These are phyloP conservation scores for Naja naja DNA, from an alignment of 2,113 vertebrate genomes.

Conservation along the genomic window DNA sequence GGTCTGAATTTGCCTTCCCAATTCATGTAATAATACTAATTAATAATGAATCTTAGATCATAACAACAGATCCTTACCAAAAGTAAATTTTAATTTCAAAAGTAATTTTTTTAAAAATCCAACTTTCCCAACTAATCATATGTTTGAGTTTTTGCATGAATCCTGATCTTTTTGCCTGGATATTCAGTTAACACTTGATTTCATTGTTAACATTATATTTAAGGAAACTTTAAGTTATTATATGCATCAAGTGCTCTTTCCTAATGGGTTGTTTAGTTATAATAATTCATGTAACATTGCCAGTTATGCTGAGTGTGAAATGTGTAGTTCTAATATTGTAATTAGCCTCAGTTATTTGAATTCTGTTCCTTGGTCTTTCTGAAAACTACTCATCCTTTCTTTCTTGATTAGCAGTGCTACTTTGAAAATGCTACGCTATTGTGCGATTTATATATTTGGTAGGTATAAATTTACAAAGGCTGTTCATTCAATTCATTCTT, in stretches of 20 bases:
- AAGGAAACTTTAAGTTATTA: background rate
- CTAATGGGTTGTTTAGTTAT: background rate
- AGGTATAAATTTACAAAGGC: constrained; percentile 32
- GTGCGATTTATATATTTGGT: constrained; percentile 20
- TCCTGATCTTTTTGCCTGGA: background rate
- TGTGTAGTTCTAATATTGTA: background rate
- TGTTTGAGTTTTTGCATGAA: background rate
- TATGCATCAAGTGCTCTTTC: background rate
- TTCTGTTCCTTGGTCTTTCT: background rate
- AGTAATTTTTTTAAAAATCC: background rate
- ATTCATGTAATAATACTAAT: background rate
- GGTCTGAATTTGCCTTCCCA: background rate
- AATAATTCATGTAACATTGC: background rate
- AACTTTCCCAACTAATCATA: background rate
- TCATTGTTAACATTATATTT: background rate
- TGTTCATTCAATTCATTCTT: constrained; percentile 47
- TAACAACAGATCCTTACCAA: background rate
- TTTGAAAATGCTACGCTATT: background rate
- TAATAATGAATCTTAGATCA: background rate
- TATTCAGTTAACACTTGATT: background rate
- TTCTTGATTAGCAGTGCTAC: background rate
- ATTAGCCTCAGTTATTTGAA: background rate
- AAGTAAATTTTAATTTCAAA: background rate
- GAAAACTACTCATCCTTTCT: background rate
- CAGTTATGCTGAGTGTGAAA: background rate